These are phyloP conservation scores for Zosterops lateralis DNA, from an alignment of 2,113 vertebrate species.

Conservation along the genomic window DNA sequence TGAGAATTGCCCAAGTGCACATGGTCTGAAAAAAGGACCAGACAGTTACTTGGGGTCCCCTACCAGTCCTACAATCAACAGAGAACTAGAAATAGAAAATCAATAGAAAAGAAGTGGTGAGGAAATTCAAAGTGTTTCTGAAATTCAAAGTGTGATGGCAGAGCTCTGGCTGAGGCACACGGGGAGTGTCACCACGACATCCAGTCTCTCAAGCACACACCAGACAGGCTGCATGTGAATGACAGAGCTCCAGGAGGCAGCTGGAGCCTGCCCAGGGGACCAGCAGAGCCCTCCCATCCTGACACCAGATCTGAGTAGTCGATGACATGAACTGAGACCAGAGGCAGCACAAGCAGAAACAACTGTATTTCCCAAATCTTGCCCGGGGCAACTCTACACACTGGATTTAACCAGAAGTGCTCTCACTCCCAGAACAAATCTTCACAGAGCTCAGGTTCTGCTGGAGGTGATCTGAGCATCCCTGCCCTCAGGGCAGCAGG, in stretches of 20 bases:
- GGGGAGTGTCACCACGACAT: neutral
- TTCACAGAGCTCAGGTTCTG: neutral
- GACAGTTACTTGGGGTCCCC: neutral
- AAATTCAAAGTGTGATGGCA: neutral
- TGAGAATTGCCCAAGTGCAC: neutral
- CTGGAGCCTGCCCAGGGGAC: neutral
- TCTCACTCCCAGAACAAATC: neutral
- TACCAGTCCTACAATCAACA: neutral
- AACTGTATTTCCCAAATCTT: neutral
- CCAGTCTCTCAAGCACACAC: neutral
- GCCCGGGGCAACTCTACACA: neutral
- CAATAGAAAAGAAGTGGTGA: neutral
- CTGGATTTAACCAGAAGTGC: neutral
- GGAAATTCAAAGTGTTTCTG: neutral
- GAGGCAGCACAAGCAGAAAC: neutral
- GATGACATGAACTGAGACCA: neutral
- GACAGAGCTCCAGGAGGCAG: neutral
- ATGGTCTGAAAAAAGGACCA: neutral
- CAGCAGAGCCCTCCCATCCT: neutral
- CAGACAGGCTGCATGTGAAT: neutral
- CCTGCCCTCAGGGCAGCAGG: neutral
- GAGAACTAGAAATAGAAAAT: neutral
- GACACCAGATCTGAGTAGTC: accelerated
- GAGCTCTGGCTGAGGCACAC: neutral
- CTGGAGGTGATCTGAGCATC: neutral